Evolutionary conservation across 2,113 vertebrate species (phyloP).

Genomic region (Hippocampus guttulatus): DNA sequence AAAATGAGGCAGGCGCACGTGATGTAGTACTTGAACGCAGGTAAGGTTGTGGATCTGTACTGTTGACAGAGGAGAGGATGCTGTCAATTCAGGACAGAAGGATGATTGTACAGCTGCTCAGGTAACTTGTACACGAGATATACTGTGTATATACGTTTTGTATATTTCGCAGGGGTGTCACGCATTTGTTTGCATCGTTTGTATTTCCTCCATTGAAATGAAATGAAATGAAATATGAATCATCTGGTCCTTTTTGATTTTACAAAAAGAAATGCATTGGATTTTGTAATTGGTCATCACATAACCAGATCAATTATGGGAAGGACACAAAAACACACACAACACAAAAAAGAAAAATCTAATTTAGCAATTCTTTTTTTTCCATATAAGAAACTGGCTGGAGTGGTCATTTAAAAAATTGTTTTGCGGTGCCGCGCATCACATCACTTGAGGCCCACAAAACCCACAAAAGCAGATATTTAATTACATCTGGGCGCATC

Average conservation of each 20-base stretch:
- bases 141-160: no score
- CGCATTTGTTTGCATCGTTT: neutral
- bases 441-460: no score
- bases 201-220: neutral
- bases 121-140: no score
- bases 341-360: neutral
- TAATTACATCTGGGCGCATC: conserved; percentile 5
- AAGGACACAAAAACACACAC: neutral
- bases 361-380: neutral
- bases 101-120: neutral
- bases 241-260: neutral
- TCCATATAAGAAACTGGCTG: neutral
- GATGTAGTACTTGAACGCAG: conserved; percentile 95
- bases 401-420: neutral
- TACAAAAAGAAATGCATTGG: neutral
- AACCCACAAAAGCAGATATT: neutral
- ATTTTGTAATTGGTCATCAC: no score
- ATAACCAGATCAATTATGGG: no score
- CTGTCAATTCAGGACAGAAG: neutral
- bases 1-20: conserved; percentile 95
- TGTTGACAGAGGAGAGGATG: conserved; percentile 53
- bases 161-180: no score
- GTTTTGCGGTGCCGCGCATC: neutral
- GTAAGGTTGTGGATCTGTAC: conserved; percentile 91
- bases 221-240: neutral